Base-by-base conservation (phyloP, 2,888 invertebrate species). In the Clunio marinus region DNA sequence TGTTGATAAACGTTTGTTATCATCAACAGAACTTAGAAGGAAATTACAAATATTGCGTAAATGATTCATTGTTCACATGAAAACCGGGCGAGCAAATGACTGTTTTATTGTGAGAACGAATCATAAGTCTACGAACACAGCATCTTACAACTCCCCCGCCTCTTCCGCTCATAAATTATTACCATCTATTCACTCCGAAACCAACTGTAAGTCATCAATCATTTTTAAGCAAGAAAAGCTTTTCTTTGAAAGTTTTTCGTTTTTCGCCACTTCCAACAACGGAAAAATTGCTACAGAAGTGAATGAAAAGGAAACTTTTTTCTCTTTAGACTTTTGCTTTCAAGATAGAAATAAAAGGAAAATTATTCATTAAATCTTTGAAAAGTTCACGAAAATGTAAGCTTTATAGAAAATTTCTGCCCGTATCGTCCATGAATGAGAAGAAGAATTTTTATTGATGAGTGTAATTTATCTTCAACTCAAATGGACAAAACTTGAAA, bases 161-260 rank as follows among this genome's bases (percentile, higher is more conserved):
- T 51, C 51, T 51, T 22, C 35, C 35, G 35, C 35, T 8, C 17
- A 51, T 51, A 22, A 51, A 22, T 51, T 51, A 51, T 51, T 51
- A 22, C 51, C 13, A 51, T 51, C 51, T 22, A 51, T 51, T 51
- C 17, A 20, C 51, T 51, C 51, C 20, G 51, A 51, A 51, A 51
- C 51, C 51, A 51, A 51, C 51, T 51, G n/a, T 51, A 51, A 51
- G 27, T 57, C 57, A 57, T 57, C 57, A 57, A 57, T 57, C 57
- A 57, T 57, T 57, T 57, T 27, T 57, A 57, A 20, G 25, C 22
- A 24, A 24, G 5, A 25, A 24, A 57, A 57, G 25, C 25, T 25
- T 57, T 57, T 57, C 57, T 24, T 20, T 20, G 13, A 57, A 57
- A 57, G n/a, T 10, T 57, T 57, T 57, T 57, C 27, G 25, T 8